Evolutionary conservation across 2,797 vertebrate species (phyloP), one percentile per base, ranked within the genome.

Genomic region (Megaceryle alcyon): DNA sequence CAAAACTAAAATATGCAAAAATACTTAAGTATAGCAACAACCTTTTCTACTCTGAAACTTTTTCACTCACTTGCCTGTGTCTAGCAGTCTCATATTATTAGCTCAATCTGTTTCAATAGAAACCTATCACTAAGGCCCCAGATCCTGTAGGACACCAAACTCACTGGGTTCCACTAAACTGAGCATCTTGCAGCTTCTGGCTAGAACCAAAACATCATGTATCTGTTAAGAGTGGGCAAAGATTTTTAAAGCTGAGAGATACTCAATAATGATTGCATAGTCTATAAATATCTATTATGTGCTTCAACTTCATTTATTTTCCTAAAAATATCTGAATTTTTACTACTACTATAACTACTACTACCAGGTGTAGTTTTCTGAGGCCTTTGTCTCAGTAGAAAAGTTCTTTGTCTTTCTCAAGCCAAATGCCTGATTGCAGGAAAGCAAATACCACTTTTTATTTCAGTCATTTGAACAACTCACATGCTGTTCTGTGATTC

Each of bases 331-430:
- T 81, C 59, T 59, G 21, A 48, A 65, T 64, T 70, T 57, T 43
- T 75, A 51, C 33, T 59, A 4, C 13, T 35, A 18, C 33, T 44
- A 39, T 13, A 12, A 39, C 39, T 39, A 39, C 39, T 39, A 4
- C 13, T 39, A n/a, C 25, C 57, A 57, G 10, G 8, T 69, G 16
- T 26, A n/a, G 65, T 51, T 88, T 86, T 68, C 72, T 66, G 48
- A 92, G 82, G 26, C n/a, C 79, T 95, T 86, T 85, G 80, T 37
- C 86, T 94, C 89, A 54, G 39, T 43, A 48, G 69, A 84, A 51
- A 39, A 80, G 59, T 88, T 91, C 83, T 94, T 95, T 94, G 83
- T 51, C 91, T 80, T 94, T 96, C 84, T 69, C 46, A 64, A 95
- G 65, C 37, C 63, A 72, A 86, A 96, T 37, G 39, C 81, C 60